phyloP scores from a whole-genome alignment of 2,888 invertebrate genomes.

The Leuctra nigra region DNA sequence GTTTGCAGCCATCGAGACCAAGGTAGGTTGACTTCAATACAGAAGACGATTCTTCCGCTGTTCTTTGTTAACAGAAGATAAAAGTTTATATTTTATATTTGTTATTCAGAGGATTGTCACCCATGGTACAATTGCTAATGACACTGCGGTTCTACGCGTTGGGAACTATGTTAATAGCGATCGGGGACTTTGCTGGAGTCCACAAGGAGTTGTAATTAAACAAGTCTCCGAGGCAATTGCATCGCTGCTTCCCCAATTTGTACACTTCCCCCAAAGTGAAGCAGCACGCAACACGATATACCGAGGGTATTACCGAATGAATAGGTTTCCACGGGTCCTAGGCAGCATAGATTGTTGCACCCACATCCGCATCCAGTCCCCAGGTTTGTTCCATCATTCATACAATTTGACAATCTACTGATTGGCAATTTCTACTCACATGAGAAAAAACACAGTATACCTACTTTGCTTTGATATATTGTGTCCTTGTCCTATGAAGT shows the following conservation, averaged over 20 bases:
- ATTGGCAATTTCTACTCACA: neutral
- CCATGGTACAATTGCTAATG: neutral
- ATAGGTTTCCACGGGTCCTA: neutral
- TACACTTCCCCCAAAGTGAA: neutral
- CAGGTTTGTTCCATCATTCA: neutral
- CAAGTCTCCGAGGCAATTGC: neutral
- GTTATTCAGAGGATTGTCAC: neutral
- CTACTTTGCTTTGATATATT: too few relatives aligned
- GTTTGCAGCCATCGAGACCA: neutral
- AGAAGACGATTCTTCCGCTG: neutral
- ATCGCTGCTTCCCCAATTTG: neutral
- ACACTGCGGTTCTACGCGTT: neutral
- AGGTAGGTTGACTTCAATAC: neutral
- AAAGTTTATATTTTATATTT: neutral
- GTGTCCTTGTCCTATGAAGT: too few relatives aligned
- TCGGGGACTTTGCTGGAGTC: neutral
- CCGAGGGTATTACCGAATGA: neutral
- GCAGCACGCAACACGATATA: neutral
- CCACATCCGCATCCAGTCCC: neutral
- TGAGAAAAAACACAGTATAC: too few relatives aligned
- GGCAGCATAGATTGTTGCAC: neutral
- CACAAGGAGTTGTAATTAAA: neutral
- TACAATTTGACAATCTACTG: neutral
- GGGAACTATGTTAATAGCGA: neutral
- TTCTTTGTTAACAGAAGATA: neutral